phyloP scores from a whole-genome alignment of 2,113 vertebrate species.

The Triplophysa siluroides region DNA sequence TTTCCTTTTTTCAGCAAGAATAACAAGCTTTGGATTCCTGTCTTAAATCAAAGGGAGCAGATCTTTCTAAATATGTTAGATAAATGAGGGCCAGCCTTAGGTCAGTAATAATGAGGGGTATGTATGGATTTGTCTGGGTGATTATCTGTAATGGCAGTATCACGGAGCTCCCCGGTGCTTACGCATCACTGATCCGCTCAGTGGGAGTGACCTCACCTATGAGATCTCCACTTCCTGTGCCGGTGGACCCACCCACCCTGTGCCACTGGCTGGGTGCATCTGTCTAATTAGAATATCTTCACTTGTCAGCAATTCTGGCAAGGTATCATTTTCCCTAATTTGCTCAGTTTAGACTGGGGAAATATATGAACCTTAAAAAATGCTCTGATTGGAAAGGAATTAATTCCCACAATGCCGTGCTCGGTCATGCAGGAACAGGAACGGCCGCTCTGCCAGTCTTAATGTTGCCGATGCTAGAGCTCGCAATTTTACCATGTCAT shows the following conservation, averaged over 20 bases:
- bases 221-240: conserved; percentile 54
- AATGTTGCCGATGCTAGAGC: conserved; percentile 83
- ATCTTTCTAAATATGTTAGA: conserved; percentile 52
- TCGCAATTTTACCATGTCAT: conserved; percentile 84
- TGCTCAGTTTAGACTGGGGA: conserved; percentile 94
- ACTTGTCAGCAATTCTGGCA: conserved; percentile 88
- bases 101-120: conserved; percentile 46
- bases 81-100: conserved; percentile 30
- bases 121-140: conserved; percentile 47
- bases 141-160: conserved; percentile 53
- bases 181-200: conserved; percentile 52
- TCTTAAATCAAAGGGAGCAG: conserved; percentile 23
- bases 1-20: conserved; percentile 26
- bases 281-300: conserved; percentile 93
- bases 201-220: conserved; percentile 51
- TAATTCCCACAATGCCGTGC: conserved; percentile 94
- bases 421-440: conserved; percentile 87
- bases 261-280: conserved; percentile 69
- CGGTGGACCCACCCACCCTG: conserved; percentile 47
- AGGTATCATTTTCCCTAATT: conserved; percentile 97
- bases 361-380: conserved; percentile 98
- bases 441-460: conserved; percentile 88
- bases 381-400: conserved; percentile 92
- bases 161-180: conserved; percentile 47
- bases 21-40: conserved; percentile 31